Base-by-base conservation (phyloP, 37 sponge, comb jelly and placozoan species). In the Aphrocallistes beatrix region DNA sequence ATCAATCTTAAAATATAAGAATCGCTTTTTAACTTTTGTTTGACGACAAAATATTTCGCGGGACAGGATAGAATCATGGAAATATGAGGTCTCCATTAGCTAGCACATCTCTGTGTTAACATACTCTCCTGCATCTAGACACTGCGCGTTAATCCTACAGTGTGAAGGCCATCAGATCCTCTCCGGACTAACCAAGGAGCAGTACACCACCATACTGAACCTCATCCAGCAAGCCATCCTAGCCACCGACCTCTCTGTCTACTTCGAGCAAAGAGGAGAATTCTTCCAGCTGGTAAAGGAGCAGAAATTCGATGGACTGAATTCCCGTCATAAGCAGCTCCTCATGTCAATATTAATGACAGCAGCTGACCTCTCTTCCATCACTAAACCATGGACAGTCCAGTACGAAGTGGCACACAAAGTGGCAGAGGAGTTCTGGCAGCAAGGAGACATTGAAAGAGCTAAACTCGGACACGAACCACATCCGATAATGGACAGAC, bases 311-410 rank as follows among this genome's bases (percentile, higher is more conserved):
- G 86, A 91, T 37, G 91, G 93, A 89, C 39, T n/a, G 17, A 75
- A 83, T 19, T 51, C 51, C 16, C 36, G 28, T 17, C 90, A 91
- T 81, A 84, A 89, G 25, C 90, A 89, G 38, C 88, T 94, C 34
- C 50, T 94, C 6, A 85, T 90, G 84, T 93, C 83, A 0, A 96
- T 96, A 93, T 36, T 96, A 51, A 96, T 96, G 90, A 96, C 97
- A 34, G 97, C 94, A 21, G 94, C 93, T 88, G 97, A 96, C 38
- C 87, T 96, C 17, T 91, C 92, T 36, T 94, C 97, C 40, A 92
- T 96, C 51, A 94, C 97, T 25, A 96, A 96, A 82, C 97, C 97
- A 34, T 96, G 94, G 94, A 82, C 82, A 30, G 91, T 94, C 0
- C 94, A 96, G 82, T 10, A 84, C 37, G 90, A 88, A 85, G 97